phyloP scores from a whole-genome alignment of 2,113 vertebrate genomes.

The Shinisaurus crocodilurus region DNA sequence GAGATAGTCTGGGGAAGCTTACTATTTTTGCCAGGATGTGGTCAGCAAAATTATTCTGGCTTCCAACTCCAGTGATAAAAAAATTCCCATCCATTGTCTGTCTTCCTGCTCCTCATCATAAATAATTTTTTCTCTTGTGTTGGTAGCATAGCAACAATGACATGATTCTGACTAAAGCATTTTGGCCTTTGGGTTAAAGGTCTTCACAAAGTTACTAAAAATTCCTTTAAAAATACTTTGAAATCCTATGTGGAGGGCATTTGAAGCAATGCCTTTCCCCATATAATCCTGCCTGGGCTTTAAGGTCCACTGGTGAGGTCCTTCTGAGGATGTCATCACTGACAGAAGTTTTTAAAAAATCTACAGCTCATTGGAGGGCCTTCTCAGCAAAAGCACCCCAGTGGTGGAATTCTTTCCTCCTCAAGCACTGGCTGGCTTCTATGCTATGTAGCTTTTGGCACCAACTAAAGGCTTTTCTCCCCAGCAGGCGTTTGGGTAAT shows the following conservation, averaged over 20 bases:
- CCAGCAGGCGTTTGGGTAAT: no score
- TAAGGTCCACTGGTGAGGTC: no score
- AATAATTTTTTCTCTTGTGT: not conserved
- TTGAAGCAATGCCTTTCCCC: not conserved
- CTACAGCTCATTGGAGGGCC: no score
- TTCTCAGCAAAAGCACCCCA: no score
- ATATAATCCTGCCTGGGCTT: no score
- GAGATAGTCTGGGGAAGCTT: not conserved
- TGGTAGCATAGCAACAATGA: not conserved
- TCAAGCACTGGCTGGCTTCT: no score
- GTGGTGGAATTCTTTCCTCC: no score
- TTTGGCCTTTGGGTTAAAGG: no score
- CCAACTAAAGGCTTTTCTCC: no score
- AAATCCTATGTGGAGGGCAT: not conserved
- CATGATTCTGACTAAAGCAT: not conserved
- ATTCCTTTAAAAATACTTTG: not conserved
- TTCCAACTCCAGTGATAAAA: not conserved
- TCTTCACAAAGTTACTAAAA: not conserved
- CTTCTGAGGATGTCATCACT: no score
- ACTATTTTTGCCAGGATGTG: not conserved
- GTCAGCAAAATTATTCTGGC: not conserved
- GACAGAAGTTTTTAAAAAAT: no score
- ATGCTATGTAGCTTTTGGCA: no score
- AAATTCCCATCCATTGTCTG: not conserved
- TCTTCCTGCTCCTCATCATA: not conserved